These are phyloP conservation scores for Hirtodrosophila histrioides DNA, from an alignment of 2,888 invertebrate genomes.

Conservation along the genomic window DNA sequence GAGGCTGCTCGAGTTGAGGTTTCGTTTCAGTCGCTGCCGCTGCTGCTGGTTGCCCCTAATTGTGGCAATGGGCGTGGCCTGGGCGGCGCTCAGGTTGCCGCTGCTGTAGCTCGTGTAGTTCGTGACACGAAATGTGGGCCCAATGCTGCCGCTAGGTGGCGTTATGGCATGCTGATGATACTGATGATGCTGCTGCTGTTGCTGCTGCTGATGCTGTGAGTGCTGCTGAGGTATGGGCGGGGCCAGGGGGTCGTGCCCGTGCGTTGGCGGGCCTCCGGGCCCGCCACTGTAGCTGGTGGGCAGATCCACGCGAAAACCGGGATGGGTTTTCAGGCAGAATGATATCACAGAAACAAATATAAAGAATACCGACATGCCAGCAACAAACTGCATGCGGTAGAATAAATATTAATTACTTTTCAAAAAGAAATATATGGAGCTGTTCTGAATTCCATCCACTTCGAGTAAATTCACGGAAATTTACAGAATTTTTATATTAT, in stretches of 20 bases:
- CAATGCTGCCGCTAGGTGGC: conserved; percentile 69
- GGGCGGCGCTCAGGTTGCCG: conserved; percentile 73
- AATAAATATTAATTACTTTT: no score
- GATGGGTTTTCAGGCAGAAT: conserved; percentile 98
- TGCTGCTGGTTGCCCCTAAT: conserved; percentile 70
- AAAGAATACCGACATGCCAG: conserved; percentile 96
- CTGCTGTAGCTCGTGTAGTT: conserved; percentile 76
- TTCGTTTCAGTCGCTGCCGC: conserved; percentile 77
- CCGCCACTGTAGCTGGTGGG: conserved; percentile 65
- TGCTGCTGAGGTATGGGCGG: conserved; percentile 72
- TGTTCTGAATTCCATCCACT: no score
- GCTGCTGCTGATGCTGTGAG: conserved; percentile 51
- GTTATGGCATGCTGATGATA: conserved; percentile 69
- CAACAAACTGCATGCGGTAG: conserved; percentile 89
- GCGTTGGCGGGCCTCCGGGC: conserved; percentile 35
- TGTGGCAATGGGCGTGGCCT: conserved; percentile 74
- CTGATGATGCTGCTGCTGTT: conserved; percentile 52
- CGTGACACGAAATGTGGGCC: conserved; percentile 78
- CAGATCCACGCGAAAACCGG: conserved; percentile 90
- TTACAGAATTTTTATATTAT: no score
- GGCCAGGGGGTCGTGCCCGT: conserved; percentile 65
- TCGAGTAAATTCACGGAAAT: no score
- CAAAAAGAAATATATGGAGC: no score
- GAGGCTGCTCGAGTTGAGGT: conserved; percentile 66
- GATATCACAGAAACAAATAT: conserved; percentile 97